phyloP scores from a whole-genome alignment of 2,888 invertebrate species.

The Papilio elwesi region DNA sequence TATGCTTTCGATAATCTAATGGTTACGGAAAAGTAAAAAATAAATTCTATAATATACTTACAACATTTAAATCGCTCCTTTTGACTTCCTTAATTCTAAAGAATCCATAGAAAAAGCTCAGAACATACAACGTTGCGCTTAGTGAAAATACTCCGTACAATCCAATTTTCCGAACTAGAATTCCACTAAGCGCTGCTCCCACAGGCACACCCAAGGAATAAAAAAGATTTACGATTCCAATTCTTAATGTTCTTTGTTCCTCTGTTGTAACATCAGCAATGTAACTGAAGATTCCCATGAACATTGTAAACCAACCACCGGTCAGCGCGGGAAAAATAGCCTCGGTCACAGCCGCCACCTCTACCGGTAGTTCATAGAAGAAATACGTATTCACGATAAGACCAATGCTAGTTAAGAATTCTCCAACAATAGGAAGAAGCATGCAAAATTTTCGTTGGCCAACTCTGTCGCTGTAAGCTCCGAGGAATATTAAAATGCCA shows the following conservation, averaged over 20 bases:
- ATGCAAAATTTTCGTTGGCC: slow-evolving; percentile 92
- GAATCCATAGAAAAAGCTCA: slow-evolving; percentile 90
- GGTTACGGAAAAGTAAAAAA: no score
- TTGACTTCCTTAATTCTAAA: slow-evolving; percentile 89
- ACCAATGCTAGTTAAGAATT: slow-evolving; percentile 90
- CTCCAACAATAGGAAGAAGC: slow-evolving; percentile 91
- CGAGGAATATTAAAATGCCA: slow-evolving; percentile 91
- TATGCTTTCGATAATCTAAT: no score
- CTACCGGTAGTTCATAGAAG: slow-evolving; percentile 91
- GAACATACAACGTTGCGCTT: slow-evolving; percentile 88
- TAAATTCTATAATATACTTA: slow-evolving; percentile 55
- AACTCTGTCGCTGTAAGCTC: slow-evolving; percentile 89
- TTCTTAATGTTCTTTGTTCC: slow-evolving; percentile 92
- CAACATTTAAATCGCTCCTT: slow-evolving; percentile 62
- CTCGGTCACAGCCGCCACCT: slow-evolving; percentile 91
- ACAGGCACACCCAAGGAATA: slow-evolving; percentile 94
- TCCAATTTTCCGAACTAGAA: slow-evolving; percentile 89
- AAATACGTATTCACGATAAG: slow-evolving; percentile 91
- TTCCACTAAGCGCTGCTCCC: slow-evolving; percentile 94
- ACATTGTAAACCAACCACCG: slow-evolving; percentile 95
- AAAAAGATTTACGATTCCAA: slow-evolving; percentile 95
- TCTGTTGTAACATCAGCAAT: slow-evolving; percentile 94
- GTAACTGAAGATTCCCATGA: slow-evolving; percentile 95
- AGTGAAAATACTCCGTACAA: slow-evolving; percentile 93
- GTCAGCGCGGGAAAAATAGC: slow-evolving; percentile 92